phyloP scores from a whole-genome alignment of 1,140 invertebrate species.

The Pinna nobilis region DNA sequence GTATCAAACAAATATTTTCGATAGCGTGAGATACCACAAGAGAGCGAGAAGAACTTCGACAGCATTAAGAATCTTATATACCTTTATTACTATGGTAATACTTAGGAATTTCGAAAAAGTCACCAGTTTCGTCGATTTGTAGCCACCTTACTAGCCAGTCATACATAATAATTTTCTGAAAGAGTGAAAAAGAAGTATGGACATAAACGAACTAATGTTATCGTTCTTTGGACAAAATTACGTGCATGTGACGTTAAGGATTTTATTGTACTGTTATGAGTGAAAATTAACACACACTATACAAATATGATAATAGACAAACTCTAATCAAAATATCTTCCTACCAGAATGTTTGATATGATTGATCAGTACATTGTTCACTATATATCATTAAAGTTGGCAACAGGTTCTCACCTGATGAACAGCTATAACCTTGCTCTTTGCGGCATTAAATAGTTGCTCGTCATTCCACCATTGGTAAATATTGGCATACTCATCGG shows the following conservation, averaged over 20 bases:
- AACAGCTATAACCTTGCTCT: constrained; percentile 92
- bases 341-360: background rate
- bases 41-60: no score
- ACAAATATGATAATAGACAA: background rate
- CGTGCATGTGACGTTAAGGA: no score
- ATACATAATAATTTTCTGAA: constrained; percentile 96
- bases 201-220: no score
- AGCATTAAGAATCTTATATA: no score
- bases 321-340: background rate
- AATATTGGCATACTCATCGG: constrained; percentile 81
- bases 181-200: constrained; percentile 63
- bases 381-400: no score
- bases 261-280: no score
- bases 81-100: constrained; percentile 5
- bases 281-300: no score
- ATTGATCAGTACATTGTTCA: background rate
- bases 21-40: no score
- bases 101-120: background rate
- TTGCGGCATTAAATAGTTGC: constrained; percentile 92
- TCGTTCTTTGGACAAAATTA: no score
- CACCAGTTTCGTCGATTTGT: background rate
- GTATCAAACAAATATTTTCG: no score
- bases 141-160: constrained; percentile 88
- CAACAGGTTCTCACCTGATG: no score
- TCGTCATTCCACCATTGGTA: constrained; percentile 96